Evolutionary conservation across 2,113 vertebrate genomes (phyloP).

Genomic region (Leuciscus idus): DNA sequence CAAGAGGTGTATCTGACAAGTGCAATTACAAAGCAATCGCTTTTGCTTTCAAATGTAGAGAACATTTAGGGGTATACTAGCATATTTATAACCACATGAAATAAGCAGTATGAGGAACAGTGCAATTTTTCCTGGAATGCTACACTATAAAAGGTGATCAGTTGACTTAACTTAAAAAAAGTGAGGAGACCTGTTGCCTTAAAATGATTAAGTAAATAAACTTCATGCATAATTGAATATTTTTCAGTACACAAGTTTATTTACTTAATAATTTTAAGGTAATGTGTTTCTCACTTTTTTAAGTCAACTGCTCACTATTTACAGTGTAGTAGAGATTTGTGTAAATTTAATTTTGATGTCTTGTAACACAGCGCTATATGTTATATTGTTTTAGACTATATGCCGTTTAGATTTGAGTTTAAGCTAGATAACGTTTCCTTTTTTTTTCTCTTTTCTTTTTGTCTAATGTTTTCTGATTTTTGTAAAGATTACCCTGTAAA

Average conservation of each 20-base stretch:
- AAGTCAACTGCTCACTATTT: too few species aligned
- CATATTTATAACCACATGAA: background rate
- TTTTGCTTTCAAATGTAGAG: constrained; percentile 31
- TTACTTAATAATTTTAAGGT: too few species aligned
- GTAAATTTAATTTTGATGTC: background rate
- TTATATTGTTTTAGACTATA: background rate
- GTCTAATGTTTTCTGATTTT: background rate
- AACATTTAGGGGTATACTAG: background rate
- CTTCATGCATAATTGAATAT: too few species aligned
- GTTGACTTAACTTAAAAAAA: too few species aligned
- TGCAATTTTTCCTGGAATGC: background rate
- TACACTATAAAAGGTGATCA: too few species aligned
- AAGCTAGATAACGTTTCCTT: too few species aligned
- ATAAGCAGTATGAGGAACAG: background rate
- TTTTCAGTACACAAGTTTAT: too few species aligned
- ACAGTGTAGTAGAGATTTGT: too few species aligned
- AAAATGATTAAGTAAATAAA: too few species aligned
- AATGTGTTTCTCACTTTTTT: too few species aligned
- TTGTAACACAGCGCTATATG: background rate
- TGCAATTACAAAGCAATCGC: constrained; percentile 25
- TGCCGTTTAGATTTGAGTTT: background rate
- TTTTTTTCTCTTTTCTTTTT: background rate
- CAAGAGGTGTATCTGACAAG: constrained; percentile 27
- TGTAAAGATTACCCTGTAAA: background rate
- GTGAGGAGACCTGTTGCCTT: too few species aligned